Percentiles rank a stretch among this genome's conserved stretches.
Conservation (phyloP, 2,797 vertebrate species). For the Acanthurus tractus region DNA sequence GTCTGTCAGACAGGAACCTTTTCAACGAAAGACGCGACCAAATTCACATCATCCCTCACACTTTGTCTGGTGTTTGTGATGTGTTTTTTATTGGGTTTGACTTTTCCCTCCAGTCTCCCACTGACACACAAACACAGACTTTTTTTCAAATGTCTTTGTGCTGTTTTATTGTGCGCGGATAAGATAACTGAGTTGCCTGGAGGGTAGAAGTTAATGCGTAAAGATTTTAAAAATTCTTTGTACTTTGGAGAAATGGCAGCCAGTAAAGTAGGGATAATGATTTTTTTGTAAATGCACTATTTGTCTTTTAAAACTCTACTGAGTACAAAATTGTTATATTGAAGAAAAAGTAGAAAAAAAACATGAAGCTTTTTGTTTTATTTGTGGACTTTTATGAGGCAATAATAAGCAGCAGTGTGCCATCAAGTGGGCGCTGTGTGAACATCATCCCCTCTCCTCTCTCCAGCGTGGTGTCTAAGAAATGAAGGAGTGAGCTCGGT, state of each 20-base stretch:
- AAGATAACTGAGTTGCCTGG: constrained; percentile 7
- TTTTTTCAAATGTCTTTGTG: background rate
- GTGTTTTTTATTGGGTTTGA: constrained; percentile 11
- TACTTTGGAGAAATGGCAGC: background rate
- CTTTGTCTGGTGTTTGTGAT: background rate
- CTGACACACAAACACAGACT: background rate
- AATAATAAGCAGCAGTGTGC: constrained; percentile 28
- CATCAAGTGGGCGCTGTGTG: constrained; percentile 40
- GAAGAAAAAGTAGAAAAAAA: background rate
- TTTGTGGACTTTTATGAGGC: background rate
- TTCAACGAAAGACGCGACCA: background rate
- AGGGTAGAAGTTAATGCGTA: background rate
- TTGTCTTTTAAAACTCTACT: background rate
- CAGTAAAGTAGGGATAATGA: background rate
- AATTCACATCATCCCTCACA: constrained; percentile 8
- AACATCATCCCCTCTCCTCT: constrained; percentile 29
- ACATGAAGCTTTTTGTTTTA: background rate
- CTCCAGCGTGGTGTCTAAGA: constrained; percentile 95
- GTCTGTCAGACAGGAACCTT: constrained; percentile 5
- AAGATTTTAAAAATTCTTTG: background rate
- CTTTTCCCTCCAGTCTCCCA: background rate
- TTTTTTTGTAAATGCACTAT: background rate
- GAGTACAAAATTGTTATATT: background rate
- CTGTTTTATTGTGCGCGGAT: background rate
- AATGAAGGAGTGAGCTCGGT: constrained; percentile 99